Evolutionary conservation across 2,888 invertebrate genomes (phyloP), one percentile per base, ranked within the genome.

Genomic region (Limnephilus lunatus): DNA sequence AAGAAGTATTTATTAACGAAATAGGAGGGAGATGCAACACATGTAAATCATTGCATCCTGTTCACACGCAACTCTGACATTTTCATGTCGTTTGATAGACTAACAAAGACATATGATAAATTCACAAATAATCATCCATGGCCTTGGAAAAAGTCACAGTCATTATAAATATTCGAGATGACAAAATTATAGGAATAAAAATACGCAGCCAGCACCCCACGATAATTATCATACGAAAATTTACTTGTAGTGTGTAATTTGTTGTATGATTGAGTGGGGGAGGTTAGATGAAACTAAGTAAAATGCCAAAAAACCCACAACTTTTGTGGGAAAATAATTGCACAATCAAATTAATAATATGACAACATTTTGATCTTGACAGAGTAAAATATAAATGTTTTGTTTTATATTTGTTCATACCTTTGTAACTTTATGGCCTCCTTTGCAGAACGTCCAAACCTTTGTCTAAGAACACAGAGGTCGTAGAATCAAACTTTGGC

Each of bases 31-130:
- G 87, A 87, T 87, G 87, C 87, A 87, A 39, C 68, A 31, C 15
- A 87, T n/a, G 30, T 31, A 53, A 30, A 86, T 86, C 44, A 31
- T 87, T n/a, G 87, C 68, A 87, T 87, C 87, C 87, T 87, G 87
- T 87, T 87, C 87, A 53, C 87, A 87, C 87, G 87, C 30, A 87
- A 68, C 35, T 31, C 87, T 87, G 68, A 87, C 68, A 68, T 68
- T 87, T 87, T 53, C 87, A 68, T 53, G 87, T 53, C 87, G 53
- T 87, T 87, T 87, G 30, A 87, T n/a, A 68, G 19, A 68, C 87
- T 87, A 87, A 87, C 87, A 87, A 87, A 87, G 87, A 25, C 68
- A 32, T 53, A 87, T 68, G 87, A 87, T 87, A 87, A 87, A 87
- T 87, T 87, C 87, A 87, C 87, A 87, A 87, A 87, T 87, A 87